These are phyloP conservation scores for Nyctibius grandis DNA, from an alignment of 2,797 vertebrate species.

Conservation along the genomic window DNA sequence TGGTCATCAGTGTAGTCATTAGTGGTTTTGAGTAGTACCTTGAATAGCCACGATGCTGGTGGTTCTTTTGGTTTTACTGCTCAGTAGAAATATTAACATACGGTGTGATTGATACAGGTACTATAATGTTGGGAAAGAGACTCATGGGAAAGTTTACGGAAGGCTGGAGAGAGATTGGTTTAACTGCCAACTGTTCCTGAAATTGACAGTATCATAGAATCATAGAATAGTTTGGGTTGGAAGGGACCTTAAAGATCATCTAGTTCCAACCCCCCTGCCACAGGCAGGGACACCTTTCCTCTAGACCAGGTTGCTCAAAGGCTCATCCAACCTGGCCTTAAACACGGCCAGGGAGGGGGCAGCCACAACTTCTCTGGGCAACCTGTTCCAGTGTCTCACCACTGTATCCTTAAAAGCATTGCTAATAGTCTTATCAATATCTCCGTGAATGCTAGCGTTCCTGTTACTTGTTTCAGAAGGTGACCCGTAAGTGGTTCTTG, in stretches of 20 bases:
- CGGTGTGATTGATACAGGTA: background rate
- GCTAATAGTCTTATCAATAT: fast-evolving
- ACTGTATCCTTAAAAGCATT: background rate
- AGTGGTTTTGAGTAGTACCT: background rate
- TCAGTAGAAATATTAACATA: background rate
- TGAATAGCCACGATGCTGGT: background rate
- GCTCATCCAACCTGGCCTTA: too few relatives aligned
- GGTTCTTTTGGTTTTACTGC: background rate
- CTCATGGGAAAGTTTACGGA: background rate
- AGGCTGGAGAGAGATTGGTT: background rate
- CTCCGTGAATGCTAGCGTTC: background rate
- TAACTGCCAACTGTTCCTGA: background rate
- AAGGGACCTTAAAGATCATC: too few relatives aligned
- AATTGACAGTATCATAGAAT: background rate
- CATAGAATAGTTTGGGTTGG: too few relatives aligned
- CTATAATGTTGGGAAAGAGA: background rate
- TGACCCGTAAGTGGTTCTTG: background rate
- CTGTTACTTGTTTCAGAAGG: fast-evolving
- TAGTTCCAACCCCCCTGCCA: too few relatives aligned
- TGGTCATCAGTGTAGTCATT: background rate
- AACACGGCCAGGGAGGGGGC: too few relatives aligned
- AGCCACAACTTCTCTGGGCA: too few relatives aligned
- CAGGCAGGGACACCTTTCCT: too few relatives aligned
- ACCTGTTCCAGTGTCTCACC: too few relatives aligned
- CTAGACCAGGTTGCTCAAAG: too few relatives aligned